These are phyloP conservation scores for Mycalesis mineus DNA, from an alignment of 2,888 invertebrate genomes.

Conservation along the genomic window DNA sequence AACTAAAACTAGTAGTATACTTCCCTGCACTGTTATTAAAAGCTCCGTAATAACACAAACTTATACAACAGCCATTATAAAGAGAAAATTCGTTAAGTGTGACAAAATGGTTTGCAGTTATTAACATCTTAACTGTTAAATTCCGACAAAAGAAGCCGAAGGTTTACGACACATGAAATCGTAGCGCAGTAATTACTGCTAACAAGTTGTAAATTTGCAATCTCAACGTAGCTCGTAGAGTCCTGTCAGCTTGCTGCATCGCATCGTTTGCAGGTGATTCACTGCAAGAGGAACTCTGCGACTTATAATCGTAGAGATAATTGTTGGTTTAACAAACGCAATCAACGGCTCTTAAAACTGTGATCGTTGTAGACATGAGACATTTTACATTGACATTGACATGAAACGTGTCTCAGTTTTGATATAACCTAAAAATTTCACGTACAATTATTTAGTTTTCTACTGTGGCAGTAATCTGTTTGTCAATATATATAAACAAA, in stretches of 20 bases:
- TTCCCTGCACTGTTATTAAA: too few relatives aligned
- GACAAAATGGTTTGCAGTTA: too few relatives aligned
- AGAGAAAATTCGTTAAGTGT: too few relatives aligned
- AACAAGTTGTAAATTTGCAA: constrained; percentile 46
- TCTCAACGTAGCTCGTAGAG: constrained; percentile 43
- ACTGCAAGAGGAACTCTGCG: constrained; percentile 51
- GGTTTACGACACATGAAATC: constrained; percentile 8
- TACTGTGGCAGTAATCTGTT: too few relatives aligned
- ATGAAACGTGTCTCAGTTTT: too few relatives aligned
- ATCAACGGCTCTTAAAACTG: constrained; percentile 12
- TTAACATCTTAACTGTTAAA: not conserved
- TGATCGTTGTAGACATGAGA: constrained; percentile 4
- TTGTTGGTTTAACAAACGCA: constrained; percentile 63
- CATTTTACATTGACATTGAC: not conserved
- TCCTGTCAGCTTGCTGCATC: constrained; percentile 25
- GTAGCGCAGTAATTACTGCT: constrained; percentile 40
- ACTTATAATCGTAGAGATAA: constrained; percentile 58
- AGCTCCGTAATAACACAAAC: too few relatives aligned
- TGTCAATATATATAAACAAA: too few relatives aligned
- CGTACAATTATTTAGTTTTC: too few relatives aligned
- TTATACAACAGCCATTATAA: too few relatives aligned
- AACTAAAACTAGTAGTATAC: too few relatives aligned
- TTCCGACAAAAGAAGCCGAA: not conserved
- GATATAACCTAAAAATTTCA: too few relatives aligned
- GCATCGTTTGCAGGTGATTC: constrained; percentile 67